Evolutionary conservation across 2,888 invertebrate species (phyloP), one percentile per base, ranked within the genome.

Genomic region (Elmis aenea): DNA sequence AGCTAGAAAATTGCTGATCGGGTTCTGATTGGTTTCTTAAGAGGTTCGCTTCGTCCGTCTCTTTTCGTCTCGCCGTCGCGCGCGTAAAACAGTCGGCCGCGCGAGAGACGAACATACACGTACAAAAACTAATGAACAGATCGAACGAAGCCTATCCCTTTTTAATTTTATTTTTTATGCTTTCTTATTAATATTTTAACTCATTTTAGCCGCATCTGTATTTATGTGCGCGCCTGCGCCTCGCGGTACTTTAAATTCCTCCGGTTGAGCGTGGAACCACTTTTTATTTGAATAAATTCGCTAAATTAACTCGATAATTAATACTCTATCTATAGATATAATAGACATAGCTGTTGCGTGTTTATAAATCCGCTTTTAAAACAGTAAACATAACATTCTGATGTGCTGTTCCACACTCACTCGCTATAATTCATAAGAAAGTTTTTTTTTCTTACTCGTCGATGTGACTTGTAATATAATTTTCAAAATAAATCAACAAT

Each of bases 1-100:
- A 59, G 57, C 57, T 62, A 62, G 61, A 60, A 62, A 61, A 61
- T 61, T 62, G 60, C 62, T 58, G 62, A 61, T 63, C 59, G 58
- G 55, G 48, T 61, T 59, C 61, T 61, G 60, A 59, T 60, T 61
- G 61, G 62, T 61, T 61, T 59, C 58, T 59, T 46, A 46, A 50
- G 54, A 53, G 50, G 45, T 36, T 38, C 33, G 39, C 39, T 38
- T 40, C 45, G 42, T 41, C 35, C 45, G 30, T 45, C 35, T 46
- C 47, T 40, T 31, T 40, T 33, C 33, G 26, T 27, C 21, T 14
- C 14, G 28, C 27, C n/a, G 8, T 8, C 15, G 18, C 13, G 39
- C 14, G 30, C 21, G 21, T n/a, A n/a, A 39, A 23, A 16, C 31
- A 42, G 33, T 20, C 13, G 26, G 25, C 9, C 13, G 12, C 11